phyloP scores from a whole-genome alignment of 2,797 vertebrate species.

The Ispidina picta region DNA sequence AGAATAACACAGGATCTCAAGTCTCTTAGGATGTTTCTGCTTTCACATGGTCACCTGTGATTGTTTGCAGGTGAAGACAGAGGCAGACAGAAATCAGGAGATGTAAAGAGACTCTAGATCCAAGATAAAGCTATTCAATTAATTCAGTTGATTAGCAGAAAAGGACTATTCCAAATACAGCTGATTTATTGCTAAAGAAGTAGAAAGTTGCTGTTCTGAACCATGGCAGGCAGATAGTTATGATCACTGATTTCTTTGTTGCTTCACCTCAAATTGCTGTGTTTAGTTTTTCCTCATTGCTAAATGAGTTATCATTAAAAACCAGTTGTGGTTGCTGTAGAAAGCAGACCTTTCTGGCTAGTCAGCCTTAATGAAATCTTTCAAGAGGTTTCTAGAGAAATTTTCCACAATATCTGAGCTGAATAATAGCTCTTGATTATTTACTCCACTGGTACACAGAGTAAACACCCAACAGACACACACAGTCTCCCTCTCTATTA shows the following conservation, averaged over 20 bases:
- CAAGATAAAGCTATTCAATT: not conserved
- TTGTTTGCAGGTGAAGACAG: constrained; percentile 1
- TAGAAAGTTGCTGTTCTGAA: not conserved
- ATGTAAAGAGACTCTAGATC: not conserved
- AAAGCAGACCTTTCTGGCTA: not conserved
- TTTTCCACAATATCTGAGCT: not conserved
- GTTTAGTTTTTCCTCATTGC: not conserved
- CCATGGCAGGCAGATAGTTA: not conserved
- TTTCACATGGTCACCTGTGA: constrained; percentile 28
- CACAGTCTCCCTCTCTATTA: not conserved
- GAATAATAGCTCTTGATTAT: not conserved
- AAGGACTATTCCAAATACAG: not conserved
- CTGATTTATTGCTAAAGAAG: not conserved
- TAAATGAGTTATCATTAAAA: not conserved
- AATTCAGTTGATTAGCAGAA: not conserved
- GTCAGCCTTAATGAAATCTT: not conserved
- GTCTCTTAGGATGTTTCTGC: constrained; percentile 20
- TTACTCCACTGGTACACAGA: not conserved
- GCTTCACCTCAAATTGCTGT: not conserved
- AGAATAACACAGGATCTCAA: constrained; percentile 24
- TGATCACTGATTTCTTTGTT: not conserved
- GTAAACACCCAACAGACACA: not conserved
- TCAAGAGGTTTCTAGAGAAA: not conserved
- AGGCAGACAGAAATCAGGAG: not conserved
- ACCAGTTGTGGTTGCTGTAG: not conserved